Percentiles rank a stretch among this genome's conserved stretches.
Evolutionary conservation across 2,797 vertebrate genomes (phyloP).

Genomic region (Acipenser oxyrinchus): DNA sequence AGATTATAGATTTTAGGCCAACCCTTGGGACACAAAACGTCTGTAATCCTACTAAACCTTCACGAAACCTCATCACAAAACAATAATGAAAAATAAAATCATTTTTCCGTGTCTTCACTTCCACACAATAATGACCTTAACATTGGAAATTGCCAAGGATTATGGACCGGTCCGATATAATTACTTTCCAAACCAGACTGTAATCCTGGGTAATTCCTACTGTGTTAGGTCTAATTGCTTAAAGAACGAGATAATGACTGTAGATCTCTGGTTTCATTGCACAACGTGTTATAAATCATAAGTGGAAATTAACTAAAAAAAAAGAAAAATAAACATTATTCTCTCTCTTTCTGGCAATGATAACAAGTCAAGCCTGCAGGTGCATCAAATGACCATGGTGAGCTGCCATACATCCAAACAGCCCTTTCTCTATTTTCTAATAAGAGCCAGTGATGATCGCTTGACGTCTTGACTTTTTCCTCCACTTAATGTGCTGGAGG

Average conservation of each 20-base stretch:
- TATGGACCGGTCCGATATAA: slow-evolving; percentile 1
- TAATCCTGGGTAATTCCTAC: not conserved
- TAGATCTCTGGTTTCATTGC: too few species aligned
- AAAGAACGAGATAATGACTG: too few species aligned
- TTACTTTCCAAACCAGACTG: not conserved
- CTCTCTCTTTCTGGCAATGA: not conserved
- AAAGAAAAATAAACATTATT: too few species aligned
- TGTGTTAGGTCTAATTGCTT: too few species aligned
- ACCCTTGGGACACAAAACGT: too few species aligned
- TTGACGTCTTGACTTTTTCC: not conserved
- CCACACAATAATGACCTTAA: not conserved
- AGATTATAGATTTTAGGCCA: too few species aligned
- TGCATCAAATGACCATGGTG: not conserved
- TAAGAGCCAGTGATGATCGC: not conserved
- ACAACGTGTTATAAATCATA: too few species aligned
- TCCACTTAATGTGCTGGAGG: not conserved
- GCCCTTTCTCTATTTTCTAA: not conserved
- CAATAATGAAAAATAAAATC: too few species aligned
- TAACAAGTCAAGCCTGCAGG: not conserved
- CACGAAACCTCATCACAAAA: too few species aligned
- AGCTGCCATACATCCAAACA: not conserved
- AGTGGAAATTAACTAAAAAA: too few species aligned
- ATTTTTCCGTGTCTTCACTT: not conserved
- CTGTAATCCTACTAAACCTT: too few species aligned
- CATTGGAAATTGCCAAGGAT: not conserved